Base-by-base conservation (phyloP, 2,113 vertebrate species). In the Cariama cristata region DNA sequence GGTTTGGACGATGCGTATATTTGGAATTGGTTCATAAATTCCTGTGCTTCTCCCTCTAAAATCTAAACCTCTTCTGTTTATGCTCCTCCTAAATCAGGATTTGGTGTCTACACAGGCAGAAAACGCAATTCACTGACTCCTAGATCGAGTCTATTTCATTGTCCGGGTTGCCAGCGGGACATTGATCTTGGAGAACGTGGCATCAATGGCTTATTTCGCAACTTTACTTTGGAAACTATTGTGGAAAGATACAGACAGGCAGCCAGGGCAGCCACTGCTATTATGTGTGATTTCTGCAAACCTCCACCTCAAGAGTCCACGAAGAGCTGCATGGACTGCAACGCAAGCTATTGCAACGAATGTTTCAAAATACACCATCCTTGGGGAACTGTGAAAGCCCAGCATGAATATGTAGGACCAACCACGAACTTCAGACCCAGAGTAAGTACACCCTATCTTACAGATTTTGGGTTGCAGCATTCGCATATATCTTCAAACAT, bases 291-390 rank as follows among this genome's bases (percentile, higher is more conserved):
- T 95, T 98, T 98, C 58, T 99, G 99, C 90, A 99, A 99, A 90
- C 99, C 99, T n/a, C 99, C 99, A 2, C 97, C 97, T 81, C 99
- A 99, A 68, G 99, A 99, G 94, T 99, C 99, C 47, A 99, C 99
- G 2, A 99, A 99, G 98, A 99, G 99, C 97, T 99, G 99, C 97
- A 98, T 99, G 99, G 99, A 99, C 98, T 99, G 99, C 96, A 99
- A 99, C 94, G 99, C 99, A 12, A 99, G 99, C 98, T 99, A 99
- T 95, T 99, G 99, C 95, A 99, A 99, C 0, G 99, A 99, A 72
- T 99, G 99, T 97, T 99, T 99, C 98, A 99, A 99, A 97, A 90
- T 99, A 52, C 98, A 99, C 93, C 99, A 99, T 86, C 99, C 99
- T 1, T 99, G 99, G 99, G 99, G 99, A 7, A 99, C 99, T 0